These are phyloP conservation scores for Macrobrachium nipponense DNA, from an alignment of 1,140 invertebrate species.

Conservation along the genomic window DNA sequence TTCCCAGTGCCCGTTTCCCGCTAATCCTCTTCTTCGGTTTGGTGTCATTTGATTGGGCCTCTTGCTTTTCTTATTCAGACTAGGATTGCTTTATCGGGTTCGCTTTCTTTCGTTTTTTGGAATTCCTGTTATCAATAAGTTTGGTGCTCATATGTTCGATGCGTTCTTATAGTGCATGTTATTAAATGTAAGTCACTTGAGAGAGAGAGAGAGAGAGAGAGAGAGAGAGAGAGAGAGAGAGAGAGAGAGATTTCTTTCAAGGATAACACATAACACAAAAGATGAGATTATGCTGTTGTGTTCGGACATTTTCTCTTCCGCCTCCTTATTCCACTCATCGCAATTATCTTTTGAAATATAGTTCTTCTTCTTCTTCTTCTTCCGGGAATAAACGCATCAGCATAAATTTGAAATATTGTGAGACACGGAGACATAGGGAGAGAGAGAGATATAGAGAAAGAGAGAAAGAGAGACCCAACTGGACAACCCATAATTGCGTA, in stretches of 20 bases:
- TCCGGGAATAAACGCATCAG: background rate
- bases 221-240: constrained; percentile 24
- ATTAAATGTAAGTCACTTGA: background rate
- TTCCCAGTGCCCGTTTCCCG: too few relatives aligned
- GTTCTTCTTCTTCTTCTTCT: background rate
- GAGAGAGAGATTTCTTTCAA: background rate
- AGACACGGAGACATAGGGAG: constrained; percentile 4
- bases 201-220: constrained; percentile 24
- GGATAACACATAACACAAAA: background rate
- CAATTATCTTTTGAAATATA: background rate
- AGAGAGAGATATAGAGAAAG: background rate
- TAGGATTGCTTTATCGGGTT: too few relatives aligned
- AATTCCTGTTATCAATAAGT: too few relatives aligned
- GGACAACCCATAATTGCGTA: background rate
- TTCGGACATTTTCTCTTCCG: background rate
- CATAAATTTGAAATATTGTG: background rate
- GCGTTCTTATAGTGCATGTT: too few relatives aligned
- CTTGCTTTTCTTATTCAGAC: too few relatives aligned
- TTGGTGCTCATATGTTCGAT: too few relatives aligned
- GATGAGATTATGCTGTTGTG: background rate
- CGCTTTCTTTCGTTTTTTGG: too few relatives aligned
- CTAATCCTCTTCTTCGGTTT: too few relatives aligned
- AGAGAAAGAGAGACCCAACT: background rate
- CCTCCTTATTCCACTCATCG: background rate
- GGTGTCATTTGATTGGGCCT: too few relatives aligned